phyloP scores from a whole-genome alignment of 1,140 invertebrate species.

The Drosophila fuyamai region DNA sequence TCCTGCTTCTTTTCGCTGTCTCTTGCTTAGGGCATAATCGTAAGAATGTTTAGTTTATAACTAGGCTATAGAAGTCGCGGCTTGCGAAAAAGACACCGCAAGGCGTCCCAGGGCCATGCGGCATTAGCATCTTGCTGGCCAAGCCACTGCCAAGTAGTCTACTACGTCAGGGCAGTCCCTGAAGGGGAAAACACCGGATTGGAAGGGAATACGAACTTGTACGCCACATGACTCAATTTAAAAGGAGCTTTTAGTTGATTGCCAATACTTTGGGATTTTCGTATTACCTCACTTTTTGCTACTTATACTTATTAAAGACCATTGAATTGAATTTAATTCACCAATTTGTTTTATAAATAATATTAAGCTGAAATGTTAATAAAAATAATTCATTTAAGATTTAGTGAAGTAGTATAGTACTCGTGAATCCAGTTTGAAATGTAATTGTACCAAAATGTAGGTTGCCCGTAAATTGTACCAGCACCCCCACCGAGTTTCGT shows the following conservation, averaged over 20 bases:
- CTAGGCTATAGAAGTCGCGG: neutral
- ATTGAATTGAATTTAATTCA: too few species aligned
- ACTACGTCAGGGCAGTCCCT: too few species aligned
- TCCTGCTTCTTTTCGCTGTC: slow-evolving; percentile 21
- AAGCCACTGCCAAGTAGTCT: neutral
- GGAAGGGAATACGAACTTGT: slow-evolving; percentile 4
- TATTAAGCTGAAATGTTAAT: too few species aligned
- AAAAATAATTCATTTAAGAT: too few species aligned
- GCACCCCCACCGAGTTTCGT: too few species aligned
- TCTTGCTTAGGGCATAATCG: slow-evolving; percentile 12
- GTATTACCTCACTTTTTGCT: neutral
- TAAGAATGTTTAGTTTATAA: slow-evolving; percentile 38
- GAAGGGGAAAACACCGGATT: neutral
- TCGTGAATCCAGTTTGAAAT: too few species aligned
- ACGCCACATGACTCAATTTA: slow-evolving; percentile 9
- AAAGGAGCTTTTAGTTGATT: neutral
- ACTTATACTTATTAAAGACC: too few species aligned
- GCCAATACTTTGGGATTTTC: slow-evolving; percentile 1
- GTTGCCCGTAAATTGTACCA: too few species aligned
- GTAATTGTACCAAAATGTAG: too few species aligned
- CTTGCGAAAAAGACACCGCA: neutral
- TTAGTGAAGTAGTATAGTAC: too few species aligned
- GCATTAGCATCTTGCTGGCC: slow-evolving; percentile 14
- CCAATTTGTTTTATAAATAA: too few species aligned
- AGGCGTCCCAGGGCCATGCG: neutral